These are phyloP conservation scores for Narcine bancroftii DNA, from an alignment of 2,113 vertebrate species.

Conservation along the genomic window DNA sequence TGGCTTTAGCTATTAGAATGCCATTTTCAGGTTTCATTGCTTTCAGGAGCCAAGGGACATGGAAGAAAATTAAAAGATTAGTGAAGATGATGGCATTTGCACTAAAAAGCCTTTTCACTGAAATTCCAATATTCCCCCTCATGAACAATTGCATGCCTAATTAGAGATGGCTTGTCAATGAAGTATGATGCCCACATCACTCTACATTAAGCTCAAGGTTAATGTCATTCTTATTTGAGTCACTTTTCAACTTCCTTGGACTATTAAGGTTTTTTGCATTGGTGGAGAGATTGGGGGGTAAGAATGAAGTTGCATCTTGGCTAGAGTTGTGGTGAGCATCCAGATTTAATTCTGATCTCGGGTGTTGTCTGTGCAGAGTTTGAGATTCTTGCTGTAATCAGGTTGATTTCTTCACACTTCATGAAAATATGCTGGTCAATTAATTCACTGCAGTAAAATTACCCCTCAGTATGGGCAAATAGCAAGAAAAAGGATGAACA, in stretches of 20 bases:
- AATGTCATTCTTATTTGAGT: neutral
- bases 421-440: neutral
- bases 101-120: neutral
- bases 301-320: neutral
- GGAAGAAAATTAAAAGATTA: neutral
- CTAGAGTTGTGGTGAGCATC: too few species aligned
- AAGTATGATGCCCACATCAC: neutral
- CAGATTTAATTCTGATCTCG: too few species aligned
- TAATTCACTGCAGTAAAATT: too few species aligned
- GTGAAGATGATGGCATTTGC: neutral
- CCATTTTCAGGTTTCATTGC: neutral
- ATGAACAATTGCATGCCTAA: neutral
- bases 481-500: too few species aligned
- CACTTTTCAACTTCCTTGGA: neutral
- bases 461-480: too few species aligned
- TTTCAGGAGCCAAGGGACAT: neutral
- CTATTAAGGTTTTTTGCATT: neutral
- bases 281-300: neutral
- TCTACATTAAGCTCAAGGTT: neutral
- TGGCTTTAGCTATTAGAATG: neutral
- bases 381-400: neutral
- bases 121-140: neutral
- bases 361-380: too few species aligned
- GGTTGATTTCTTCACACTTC: neutral
- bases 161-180: neutral